phyloP scores from a whole-genome alignment of 2,113 vertebrate genomes.

The Oriolus oriolus region DNA sequence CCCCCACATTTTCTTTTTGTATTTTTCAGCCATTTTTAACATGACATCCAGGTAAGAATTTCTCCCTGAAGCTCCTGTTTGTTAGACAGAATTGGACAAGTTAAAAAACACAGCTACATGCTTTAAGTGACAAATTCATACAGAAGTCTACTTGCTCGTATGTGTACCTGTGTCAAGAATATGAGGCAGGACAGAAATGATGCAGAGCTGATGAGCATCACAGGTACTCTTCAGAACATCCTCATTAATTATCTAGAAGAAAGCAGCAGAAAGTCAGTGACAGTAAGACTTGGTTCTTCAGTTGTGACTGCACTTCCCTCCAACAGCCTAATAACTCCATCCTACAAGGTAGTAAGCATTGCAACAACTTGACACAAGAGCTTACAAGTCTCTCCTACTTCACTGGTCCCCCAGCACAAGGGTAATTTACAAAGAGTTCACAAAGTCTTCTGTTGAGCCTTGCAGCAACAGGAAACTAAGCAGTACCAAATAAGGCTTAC shows the following conservation, averaged over 20 bases:
- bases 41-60: conserved; percentile 91
- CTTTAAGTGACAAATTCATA: not conserved
- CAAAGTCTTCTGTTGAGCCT: not conserved
- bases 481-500: not conserved
- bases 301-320: not conserved
- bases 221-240: conserved; percentile 86
- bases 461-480: not conserved
- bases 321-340: not conserved
- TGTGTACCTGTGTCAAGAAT: conserved; percentile 91
- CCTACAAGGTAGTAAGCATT: not conserved
- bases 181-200: conserved; percentile 90
- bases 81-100: not conserved
- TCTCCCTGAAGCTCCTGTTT: conserved; percentile 89
- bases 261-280: not conserved
- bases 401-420: not conserved
- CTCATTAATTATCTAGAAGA: conserved; percentile 81
- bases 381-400: not conserved
- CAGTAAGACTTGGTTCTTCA: not conserved
- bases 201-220: conserved; percentile 90
- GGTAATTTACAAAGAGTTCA: not conserved
- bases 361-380: not conserved
- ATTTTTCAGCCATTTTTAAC: conserved; percentile 91
- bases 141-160: not conserved
- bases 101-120: not conserved
- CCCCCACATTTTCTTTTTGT: conserved; percentile 99